Evolutionary conservation across 2,113 vertebrate genomes (phyloP).

Genomic region (Pseudopipra pipra): DNA sequence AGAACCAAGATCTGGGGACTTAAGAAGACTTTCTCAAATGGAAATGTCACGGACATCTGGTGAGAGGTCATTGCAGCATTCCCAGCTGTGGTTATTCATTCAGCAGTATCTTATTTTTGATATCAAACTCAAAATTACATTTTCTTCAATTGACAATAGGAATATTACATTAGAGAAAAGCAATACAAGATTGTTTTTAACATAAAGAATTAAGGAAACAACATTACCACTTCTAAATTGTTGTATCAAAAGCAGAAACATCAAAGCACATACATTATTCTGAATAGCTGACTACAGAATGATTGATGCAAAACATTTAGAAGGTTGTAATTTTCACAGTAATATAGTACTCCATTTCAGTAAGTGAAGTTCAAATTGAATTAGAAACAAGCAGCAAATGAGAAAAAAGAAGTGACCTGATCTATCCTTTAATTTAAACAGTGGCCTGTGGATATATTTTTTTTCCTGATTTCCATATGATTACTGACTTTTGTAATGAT

Average conservation of each 20-base stretch:
- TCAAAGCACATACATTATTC: neutral
- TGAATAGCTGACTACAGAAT: neutral
- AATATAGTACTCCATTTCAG: neutral
- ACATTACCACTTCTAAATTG: neutral
- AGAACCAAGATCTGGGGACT: neutral
- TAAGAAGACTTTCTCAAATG: neutral
- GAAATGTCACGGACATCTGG: neutral
- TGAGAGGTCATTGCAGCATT: neutral
- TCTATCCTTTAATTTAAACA: slow-evolving; percentile 4
- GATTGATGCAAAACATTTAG: neutral
- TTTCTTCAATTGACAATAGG: neutral
- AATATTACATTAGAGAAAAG: neutral
- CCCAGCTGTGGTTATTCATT: neutral
- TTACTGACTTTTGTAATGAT: neutral
- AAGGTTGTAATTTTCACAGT: neutral
- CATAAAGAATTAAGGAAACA: neutral
- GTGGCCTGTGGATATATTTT: neutral
- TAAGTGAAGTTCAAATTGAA: neutral
- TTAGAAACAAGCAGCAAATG: slow-evolving; percentile 1
- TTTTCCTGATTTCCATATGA: neutral
- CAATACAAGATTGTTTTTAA: neutral
- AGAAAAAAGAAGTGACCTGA: neutral
- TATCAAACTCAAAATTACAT: neutral
- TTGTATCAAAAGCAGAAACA: neutral
- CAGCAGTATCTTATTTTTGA: neutral